phyloP scores from a whole-genome alignment of 2,888 invertebrate genomes.

The Agrotis clavis region DNA sequence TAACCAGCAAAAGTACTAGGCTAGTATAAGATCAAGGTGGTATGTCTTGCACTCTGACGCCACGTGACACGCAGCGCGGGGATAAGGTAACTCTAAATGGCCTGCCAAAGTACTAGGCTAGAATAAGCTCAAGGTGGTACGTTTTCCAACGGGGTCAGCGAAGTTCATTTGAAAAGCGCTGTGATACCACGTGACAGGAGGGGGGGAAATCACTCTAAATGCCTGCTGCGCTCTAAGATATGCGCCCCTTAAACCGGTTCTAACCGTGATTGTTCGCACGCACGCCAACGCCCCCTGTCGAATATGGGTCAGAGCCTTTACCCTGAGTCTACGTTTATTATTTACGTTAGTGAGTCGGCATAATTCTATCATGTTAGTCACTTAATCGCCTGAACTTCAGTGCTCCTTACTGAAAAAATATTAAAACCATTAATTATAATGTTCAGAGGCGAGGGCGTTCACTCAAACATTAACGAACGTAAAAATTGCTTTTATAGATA shows the following conservation, averaged over 20 bases:
- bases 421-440: conserved; percentile 64
- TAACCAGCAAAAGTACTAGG: too few relatives aligned
- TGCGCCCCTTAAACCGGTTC: conserved; percentile 79
- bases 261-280: conserved; percentile 83
- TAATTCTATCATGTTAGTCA: conserved; percentile 72
- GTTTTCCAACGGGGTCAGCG: too few relatives aligned
- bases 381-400: conserved; percentile 69
- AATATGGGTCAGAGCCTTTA: conserved; percentile 76
- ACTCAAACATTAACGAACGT: conserved; percentile 56
- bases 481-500: conserved; percentile 57
- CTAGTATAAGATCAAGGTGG: too few relatives aligned
- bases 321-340: conserved; percentile 76
- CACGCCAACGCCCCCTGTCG: conserved; percentile 75
- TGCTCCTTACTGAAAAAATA: conserved; percentile 62
- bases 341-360: conserved; percentile 77
- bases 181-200: too few relatives aligned
- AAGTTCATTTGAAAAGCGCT: too few relatives aligned
- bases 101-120: too few relatives aligned
- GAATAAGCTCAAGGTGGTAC: too few relatives aligned
- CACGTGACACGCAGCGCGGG: too few relatives aligned
- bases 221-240: too few relatives aligned
- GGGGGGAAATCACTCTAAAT: too few relatives aligned
- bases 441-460: conserved; percentile 55
- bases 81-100: too few relatives aligned
- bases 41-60: too few relatives aligned